These are phyloP conservation scores for Rostratula benghalensis DNA, from an alignment of 2,113 vertebrate genomes.

Conservation along the genomic window DNA sequence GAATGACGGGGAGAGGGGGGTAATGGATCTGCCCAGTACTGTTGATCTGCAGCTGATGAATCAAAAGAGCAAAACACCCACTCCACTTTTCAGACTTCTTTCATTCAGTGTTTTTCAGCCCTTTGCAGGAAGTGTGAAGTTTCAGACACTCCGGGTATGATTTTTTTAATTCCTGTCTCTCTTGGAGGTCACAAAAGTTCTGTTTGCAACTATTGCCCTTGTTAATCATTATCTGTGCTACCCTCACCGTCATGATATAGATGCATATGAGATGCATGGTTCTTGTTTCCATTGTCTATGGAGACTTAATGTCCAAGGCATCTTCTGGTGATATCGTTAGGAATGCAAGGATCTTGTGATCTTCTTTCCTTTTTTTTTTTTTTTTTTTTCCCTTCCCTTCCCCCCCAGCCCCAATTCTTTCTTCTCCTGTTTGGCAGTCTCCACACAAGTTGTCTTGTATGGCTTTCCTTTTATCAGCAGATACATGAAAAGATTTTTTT, in stretches of 20 bases:
- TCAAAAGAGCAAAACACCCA: background rate
- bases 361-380: background rate
- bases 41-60: background rate
- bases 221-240: background rate
- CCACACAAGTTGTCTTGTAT: background rate
- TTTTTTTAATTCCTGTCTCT: background rate
- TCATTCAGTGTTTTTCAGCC: background rate
- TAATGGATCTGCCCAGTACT: background rate
- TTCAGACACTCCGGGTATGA: background rate
- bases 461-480: background rate
- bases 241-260: background rate
- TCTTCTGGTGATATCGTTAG: background rate
- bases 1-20: background rate
- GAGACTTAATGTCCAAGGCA: background rate
- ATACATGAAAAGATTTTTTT: slow-evolving; percentile 7
- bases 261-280: background rate
- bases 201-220: background rate
- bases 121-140: background rate
- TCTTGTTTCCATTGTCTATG: background rate
- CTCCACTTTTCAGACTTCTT: background rate
- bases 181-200: background rate
- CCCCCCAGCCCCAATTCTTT: background rate
- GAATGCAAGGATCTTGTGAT: background rate
- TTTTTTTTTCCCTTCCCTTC: too few species aligned
- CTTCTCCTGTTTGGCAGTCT: background rate